Percentiles rank a stretch among this genome's conserved stretches.
Conservation (phyloP, 2,797 vertebrate species). For the Argya squamiceps region DNA sequence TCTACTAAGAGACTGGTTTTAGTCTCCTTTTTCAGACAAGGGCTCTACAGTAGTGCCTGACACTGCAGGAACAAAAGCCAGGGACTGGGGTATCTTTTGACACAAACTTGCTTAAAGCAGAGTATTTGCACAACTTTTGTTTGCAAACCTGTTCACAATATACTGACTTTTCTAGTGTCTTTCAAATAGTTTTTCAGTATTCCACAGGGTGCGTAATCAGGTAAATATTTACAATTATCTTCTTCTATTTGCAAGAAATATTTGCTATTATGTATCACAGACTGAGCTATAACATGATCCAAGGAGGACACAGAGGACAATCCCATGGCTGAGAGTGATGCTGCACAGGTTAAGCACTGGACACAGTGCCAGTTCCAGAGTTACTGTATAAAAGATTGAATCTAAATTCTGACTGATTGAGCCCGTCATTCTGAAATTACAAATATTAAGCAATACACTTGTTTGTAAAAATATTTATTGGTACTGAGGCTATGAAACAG, state of each 20-base stretch:
- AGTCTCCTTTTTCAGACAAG: background rate
- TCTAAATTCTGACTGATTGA: background rate
- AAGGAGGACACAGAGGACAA: background rate
- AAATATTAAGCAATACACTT: constrained; percentile 45
- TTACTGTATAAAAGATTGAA: background rate
- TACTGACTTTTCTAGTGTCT: background rate
- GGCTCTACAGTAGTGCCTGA: background rate
- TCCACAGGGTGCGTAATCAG: background rate
- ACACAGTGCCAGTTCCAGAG: background rate
- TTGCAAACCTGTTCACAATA: background rate
- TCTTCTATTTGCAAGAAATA: background rate
- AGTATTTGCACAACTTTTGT: background rate
- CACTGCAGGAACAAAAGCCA: background rate
- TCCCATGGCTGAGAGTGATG: background rate
- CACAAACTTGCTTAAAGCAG: background rate
- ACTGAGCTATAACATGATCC: background rate
- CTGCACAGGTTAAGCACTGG: background rate
- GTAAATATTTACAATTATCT: background rate
- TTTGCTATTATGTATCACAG: background rate
- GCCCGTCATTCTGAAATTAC: background rate
- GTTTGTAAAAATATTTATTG: constrained; percentile 58
- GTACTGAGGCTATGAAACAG: constrained; percentile 24
- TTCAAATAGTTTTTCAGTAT: background rate
- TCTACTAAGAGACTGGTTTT: background rate
- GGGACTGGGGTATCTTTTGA: background rate